Conservation (phyloP, 2,113 vertebrate genomes). For the Hassar affinis region DNA sequence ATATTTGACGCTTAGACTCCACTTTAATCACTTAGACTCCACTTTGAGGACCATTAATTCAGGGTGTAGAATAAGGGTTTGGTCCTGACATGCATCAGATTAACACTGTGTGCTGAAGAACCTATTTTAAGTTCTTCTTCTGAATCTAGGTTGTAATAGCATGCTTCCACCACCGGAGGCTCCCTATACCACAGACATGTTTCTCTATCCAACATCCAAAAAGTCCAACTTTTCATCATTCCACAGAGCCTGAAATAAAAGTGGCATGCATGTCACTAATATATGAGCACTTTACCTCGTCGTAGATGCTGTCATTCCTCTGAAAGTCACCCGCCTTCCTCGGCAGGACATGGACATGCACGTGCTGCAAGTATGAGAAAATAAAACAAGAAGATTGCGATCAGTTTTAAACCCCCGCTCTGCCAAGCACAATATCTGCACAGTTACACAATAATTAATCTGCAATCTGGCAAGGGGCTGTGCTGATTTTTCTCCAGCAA, state of each 20-base stretch:
- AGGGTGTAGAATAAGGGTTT: too few relatives aligned
- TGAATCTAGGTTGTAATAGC: background rate
- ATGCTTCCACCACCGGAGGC: background rate
- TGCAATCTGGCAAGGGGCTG: constrained; percentile 50
- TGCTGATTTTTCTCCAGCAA: constrained; percentile 26
- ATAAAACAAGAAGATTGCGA: constrained; percentile 33
- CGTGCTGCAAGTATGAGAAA: constrained; percentile 74
- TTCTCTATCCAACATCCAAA: background rate
- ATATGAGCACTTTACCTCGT: constrained; percentile 70
- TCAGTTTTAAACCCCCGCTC: constrained; percentile 15
- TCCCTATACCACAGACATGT: background rate
- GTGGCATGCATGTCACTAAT: background rate
- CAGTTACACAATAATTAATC: constrained; percentile 53
- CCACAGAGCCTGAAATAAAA: background rate
- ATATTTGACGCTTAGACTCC: too few relatives aligned
- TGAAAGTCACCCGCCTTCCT: constrained; percentile 81
- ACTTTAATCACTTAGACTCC: background rate
- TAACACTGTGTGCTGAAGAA: background rate
- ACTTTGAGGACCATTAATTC: background rate
- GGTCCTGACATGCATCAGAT: background rate
- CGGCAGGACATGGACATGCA: constrained; percentile 83
- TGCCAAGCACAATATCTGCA: constrained; percentile 43
- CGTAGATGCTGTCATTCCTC: constrained; percentile 80
- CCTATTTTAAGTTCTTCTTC: background rate
- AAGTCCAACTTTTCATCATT: background rate